Evolutionary conservation across 2,888 invertebrate species (phyloP), one percentile per base, ranked within the genome.

Genomic region (Cerastoderma edule): DNA sequence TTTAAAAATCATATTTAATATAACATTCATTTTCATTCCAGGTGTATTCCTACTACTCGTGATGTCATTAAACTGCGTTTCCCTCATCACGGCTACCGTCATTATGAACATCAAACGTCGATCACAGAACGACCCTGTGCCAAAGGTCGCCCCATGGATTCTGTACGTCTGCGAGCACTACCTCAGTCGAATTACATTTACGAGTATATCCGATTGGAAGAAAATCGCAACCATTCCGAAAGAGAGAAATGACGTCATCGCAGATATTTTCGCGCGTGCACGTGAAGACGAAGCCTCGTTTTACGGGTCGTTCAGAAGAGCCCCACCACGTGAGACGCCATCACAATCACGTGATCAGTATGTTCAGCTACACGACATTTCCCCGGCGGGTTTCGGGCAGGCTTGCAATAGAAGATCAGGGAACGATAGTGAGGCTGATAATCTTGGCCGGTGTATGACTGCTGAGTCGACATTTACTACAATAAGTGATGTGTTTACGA

Each of bases 51-150:
- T 92, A 54, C 86, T 91, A 35, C 80, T 92, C 68, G 92, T 92
- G 48, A 92, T 92, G 92, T 92, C 92, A 0, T 83, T 92, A 67
- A 92, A 92, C 83, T 90, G 92, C 74, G 85, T 91, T 24, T 92
- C 92, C 1, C 84, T 92, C 63, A 89, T 92, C 71, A 89, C 90
- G 83, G 91, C 92, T 28, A 92, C 92, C 0, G 73, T 92, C 6
- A 88, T 92, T 19, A 91, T 92, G 88, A 91, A 92, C 80, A 87
- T 92, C 48, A 91, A 92, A 76, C 89, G 89, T 72, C 85, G 88
- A 27, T 91, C 89, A 0, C 89, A 90, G 67, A 81, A 84, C 24
- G 83, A 86, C 16, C 88, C 85, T 3, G 87, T 89, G 50, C 90
- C 91, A 1, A 78, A 79, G 32, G 91, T 92, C 5, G 91, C 92